A percentile compares a stretch with the other conserved stretches of the same genome.
Conservation (phyloP, 2,888 invertebrate species). For the Sceliomorpha sp. region DNA sequence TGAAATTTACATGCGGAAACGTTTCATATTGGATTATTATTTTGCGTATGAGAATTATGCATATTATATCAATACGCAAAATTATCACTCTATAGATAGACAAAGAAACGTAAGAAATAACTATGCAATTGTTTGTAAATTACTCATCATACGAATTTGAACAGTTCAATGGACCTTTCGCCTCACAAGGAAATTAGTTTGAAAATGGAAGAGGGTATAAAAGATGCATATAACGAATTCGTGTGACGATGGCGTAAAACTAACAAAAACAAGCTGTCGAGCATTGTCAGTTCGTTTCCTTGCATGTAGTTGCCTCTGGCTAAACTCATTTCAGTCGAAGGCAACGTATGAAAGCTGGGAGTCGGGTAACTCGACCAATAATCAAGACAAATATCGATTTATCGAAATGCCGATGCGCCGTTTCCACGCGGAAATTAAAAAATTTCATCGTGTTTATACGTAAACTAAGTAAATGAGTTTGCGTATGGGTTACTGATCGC, state of each 20-base stretch:
- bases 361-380: slow-evolving; percentile 38
- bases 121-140: too few relatives aligned
- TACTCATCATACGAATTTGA: too few relatives aligned
- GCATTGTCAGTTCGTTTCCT: slow-evolving; percentile 49
- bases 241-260: slow-evolving; percentile 24
- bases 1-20: too few relatives aligned
- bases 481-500: slow-evolving; percentile 1
- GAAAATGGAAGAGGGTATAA: slow-evolving; percentile 6
- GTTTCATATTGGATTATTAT: too few relatives aligned
- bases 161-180: slow-evolving; percentile 18
- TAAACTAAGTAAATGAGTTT: slow-evolving; percentile 6
- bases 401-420: slow-evolving; percentile 15
- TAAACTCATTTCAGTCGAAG: slow-evolving; percentile 29
- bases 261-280: slow-evolving; percentile 52
- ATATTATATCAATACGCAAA: too few relatives aligned
- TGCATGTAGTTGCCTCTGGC: slow-evolving; percentile 52
- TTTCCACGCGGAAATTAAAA: slow-evolving; percentile 29
- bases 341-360: slow-evolving; percentile 26
- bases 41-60: too few relatives aligned
- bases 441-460: slow-evolving; percentile 15
- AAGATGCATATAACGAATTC: slow-evolving; percentile 22
- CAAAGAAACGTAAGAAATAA: too few relatives aligned
- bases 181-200: slow-evolving; percentile 8
- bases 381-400: slow-evolving; percentile 46
- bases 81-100: too few relatives aligned